Conservation (phyloP, 2,113 vertebrate genomes). For the Leptocoma aspasia region DNA sequence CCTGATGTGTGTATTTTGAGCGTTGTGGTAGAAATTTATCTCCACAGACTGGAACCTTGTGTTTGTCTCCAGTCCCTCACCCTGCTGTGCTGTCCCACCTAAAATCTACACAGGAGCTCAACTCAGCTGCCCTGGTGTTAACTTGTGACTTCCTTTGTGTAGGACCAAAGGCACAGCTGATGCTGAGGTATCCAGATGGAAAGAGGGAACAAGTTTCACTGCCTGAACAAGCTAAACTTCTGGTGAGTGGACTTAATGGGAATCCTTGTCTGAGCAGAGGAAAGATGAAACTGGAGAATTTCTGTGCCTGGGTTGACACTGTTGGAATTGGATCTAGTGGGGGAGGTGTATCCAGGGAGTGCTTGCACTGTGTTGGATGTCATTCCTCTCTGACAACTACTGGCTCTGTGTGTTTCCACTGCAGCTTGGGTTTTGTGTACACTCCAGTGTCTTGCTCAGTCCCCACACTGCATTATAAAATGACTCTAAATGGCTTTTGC, state of each 20-base stretch:
- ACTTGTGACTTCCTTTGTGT: slow-evolving; percentile 33
- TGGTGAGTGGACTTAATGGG: slow-evolving; percentile 78
- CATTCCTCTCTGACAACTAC: neutral
- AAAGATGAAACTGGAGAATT: neutral
- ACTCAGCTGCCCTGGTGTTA: neutral
- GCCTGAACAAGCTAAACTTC: slow-evolving; percentile 92
- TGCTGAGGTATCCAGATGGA: slow-evolving; percentile 97
- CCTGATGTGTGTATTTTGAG: neutral
- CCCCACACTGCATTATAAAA: neutral
- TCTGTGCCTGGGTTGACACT: neutral
- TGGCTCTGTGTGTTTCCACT: neutral
- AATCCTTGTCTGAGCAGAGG: neutral
- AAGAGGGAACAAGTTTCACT: slow-evolving; percentile 96
- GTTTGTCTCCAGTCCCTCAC: neutral
- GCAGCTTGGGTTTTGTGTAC: neutral
- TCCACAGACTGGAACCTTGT: neutral
- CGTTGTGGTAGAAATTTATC: neutral
- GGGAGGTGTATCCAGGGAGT: neutral
- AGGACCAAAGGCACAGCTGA: slow-evolving; percentile 98
- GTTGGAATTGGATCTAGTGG: accelerated
- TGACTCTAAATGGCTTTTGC: neutral
- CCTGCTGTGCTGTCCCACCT: neutral
- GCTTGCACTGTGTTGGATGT: neutral
- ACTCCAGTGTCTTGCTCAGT: neutral
- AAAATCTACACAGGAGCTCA: neutral